A percentile compares a stretch with the other conserved stretches of the same genome.
Conservation (phyloP, 2,888 invertebrate species). For the Spodoptera exigua region DNA sequence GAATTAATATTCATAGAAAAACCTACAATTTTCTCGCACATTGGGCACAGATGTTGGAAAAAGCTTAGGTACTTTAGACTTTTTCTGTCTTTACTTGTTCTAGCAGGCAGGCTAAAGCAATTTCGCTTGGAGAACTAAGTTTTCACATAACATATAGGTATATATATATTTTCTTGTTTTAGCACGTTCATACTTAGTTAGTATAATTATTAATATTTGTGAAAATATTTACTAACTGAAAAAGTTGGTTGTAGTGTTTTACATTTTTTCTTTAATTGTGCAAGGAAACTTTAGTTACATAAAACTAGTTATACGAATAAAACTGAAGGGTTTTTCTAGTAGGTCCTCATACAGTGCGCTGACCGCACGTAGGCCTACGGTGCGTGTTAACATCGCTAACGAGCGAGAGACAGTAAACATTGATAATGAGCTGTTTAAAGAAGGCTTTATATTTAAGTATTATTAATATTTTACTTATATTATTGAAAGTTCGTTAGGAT, state of each 20-base stretch:
- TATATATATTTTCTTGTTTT: conserved; percentile 10
- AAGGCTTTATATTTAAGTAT: not conserved
- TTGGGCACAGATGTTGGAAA: conserved; percentile 20
- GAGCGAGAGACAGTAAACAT: conserved; percentile 7
- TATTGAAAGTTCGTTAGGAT: no score
- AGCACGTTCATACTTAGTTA: conserved; percentile 2
- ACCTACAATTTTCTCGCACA: not conserved
- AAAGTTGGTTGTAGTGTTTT: conserved; percentile 23
- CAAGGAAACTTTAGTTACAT: conserved; percentile 5
- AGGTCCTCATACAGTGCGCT: conserved; percentile 1
- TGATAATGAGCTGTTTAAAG: conserved; percentile 5
- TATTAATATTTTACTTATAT: no score
- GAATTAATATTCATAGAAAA: conserved; percentile 15
- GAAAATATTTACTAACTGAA: conserved; percentile 10
- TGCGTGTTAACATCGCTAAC: conserved; percentile 7
- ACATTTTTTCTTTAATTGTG: no score
- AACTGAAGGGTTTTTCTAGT: conserved; percentile 10
- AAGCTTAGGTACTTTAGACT: conserved; percentile 26
- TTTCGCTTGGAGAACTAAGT: conserved; percentile 25
- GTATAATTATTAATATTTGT: conserved; percentile 10
- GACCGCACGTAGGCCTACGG: conserved; percentile 3
- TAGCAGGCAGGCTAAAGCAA: conserved; percentile 22
- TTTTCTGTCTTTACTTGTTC: conserved; percentile 26
- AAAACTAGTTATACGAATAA: conserved; percentile 4
- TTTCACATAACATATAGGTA: no score